These are phyloP conservation scores for Suricata suricatta DNA, from an alignment of 2,113 vertebrate genomes.

Conservation along the genomic window DNA sequence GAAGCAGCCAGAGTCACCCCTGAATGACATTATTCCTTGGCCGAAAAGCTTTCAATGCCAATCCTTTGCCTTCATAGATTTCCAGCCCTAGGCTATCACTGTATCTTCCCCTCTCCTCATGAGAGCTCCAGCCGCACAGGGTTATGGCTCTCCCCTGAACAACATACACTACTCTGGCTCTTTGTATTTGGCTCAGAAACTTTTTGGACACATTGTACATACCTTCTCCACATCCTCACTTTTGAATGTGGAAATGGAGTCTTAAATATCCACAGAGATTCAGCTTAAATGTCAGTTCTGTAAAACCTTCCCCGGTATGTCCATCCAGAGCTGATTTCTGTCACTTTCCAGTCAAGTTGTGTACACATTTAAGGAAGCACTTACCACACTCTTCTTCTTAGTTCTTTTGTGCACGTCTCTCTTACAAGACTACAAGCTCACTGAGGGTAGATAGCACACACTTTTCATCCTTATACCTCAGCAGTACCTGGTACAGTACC, in stretches of 20 bases:
- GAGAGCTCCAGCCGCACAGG: neutral
- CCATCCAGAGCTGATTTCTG: slow-evolving; percentile 10
- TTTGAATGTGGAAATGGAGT: slow-evolving; percentile 47
- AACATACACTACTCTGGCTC: neutral
- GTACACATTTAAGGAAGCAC: neutral
- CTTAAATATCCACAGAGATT: slow-evolving; percentile 34
- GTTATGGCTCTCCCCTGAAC: neutral
- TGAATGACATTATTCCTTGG: neutral
- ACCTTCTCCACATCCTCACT: neutral
- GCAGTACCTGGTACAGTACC: neutral
- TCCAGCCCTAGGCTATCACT: neutral
- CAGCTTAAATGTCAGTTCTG: slow-evolving; percentile 38
- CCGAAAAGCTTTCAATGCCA: slow-evolving; percentile 28
- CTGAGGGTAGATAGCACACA: neutral
- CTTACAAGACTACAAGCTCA: slow-evolving; percentile 36
- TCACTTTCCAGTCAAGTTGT: neutral
- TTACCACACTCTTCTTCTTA: neutral
- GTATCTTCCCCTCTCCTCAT: neutral
- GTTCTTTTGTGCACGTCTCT: slow-evolving; percentile 32
- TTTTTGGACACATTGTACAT: neutral
- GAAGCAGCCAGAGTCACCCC: neutral
- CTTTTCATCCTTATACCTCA: neutral
- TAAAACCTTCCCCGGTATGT: slow-evolving; percentile 29
- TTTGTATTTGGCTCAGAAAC: neutral
- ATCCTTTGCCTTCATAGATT: neutral